phyloP scores from a whole-genome alignment of 2,113 vertebrate genomes.

The Cercocebus atys region DNA sequence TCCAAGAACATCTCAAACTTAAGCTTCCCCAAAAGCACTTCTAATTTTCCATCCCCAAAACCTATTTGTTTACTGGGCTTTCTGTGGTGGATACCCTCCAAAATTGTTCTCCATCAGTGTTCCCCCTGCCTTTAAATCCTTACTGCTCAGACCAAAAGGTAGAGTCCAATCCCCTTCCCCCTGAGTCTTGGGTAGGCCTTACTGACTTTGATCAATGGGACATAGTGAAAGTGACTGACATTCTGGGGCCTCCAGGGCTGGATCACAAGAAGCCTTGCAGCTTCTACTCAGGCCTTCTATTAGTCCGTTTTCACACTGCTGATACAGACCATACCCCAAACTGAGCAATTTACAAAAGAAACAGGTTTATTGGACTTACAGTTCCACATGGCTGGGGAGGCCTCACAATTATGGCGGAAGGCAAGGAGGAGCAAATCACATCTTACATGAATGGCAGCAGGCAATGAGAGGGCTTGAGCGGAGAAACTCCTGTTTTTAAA shows the following conservation, averaged over 20 bases:
- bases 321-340: too few relatives aligned
- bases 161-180: not conserved
- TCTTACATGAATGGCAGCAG: too few relatives aligned
- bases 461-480: too few relatives aligned
- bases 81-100: not conserved
- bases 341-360: too few relatives aligned
- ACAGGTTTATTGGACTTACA: too few relatives aligned
- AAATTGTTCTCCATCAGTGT: not conserved
- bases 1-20: not conserved
- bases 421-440: too few relatives aligned
- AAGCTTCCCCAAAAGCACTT: not conserved
- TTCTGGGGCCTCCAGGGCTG: not conserved
- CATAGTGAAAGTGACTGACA: not conserved
- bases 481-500: too few relatives aligned
- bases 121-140: not conserved
- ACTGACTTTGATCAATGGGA: not conserved
- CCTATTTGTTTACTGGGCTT: not conserved
- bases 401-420: too few relatives aligned
- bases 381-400: too few relatives aligned
- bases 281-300: not conserved
- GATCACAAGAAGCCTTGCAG: not conserved
- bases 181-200: not conserved
- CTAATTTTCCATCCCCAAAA: not conserved
- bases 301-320: too few relatives aligned
- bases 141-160: not conserved